phyloP scores from a whole-genome alignment of 2,888 invertebrate genomes.

The Drosophila niveifrons region DNA sequence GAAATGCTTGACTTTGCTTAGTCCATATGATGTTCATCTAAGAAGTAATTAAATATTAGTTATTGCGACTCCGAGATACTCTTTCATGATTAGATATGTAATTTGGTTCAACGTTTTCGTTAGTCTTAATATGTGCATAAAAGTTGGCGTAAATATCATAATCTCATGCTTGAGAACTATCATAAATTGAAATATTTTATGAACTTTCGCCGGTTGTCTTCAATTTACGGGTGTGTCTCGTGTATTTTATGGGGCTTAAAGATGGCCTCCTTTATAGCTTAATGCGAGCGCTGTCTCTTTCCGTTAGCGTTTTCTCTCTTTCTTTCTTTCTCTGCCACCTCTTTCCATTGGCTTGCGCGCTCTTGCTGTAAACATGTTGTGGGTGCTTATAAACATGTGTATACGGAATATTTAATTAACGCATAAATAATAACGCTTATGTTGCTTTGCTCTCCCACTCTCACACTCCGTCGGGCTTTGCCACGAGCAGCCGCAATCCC shows the following conservation, averaged over 20 bases:
- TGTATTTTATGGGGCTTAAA: conserved; percentile 40
- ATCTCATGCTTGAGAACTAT: conserved; percentile 2
- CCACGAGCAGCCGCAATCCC: conserved; percentile 9
- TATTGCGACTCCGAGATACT: background rate
- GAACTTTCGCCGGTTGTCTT: conserved; percentile 22
- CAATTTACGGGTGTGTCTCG: conserved; percentile 19
- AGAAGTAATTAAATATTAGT: background rate
- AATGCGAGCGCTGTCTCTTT: conserved; percentile 19
- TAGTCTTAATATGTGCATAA: conserved; percentile 10
- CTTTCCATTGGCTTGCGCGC: background rate
- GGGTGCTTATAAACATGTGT: conserved; percentile 63
- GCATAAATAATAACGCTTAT: conserved; percentile 67
- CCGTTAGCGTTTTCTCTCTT: background rate
- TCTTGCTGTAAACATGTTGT: conserved; percentile 38
- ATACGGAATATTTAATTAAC: conserved; percentile 68
- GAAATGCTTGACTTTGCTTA: no score
- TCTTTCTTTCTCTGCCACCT: background rate
- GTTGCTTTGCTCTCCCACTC: conserved; percentile 8
- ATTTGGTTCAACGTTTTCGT: background rate
- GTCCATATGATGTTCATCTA: background rate
- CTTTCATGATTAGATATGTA: background rate
- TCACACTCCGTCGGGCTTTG: background rate
- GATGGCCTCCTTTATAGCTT: conserved; percentile 30
- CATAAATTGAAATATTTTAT: conserved; percentile 53
- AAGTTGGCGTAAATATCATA: conserved; percentile 18